Evolutionary conservation across 2,113 vertebrate species (phyloP).

Genomic region (Nibea albiflora): DNA sequence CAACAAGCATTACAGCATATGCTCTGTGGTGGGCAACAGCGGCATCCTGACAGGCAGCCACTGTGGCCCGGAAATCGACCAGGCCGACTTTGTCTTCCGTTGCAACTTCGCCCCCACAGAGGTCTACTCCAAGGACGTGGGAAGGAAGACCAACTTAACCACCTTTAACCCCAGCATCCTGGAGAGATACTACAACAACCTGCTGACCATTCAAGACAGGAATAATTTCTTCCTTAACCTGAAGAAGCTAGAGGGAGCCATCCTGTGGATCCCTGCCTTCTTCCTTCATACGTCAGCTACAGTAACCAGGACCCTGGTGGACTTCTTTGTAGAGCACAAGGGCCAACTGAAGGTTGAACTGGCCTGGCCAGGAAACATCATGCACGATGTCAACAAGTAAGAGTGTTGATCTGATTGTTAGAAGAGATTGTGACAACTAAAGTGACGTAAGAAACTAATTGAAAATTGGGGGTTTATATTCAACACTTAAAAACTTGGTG

Average conservation of each 20-base stretch:
- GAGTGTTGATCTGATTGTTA: conserved; percentile 13
- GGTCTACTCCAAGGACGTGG: conserved; percentile 94
- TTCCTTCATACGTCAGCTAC: conserved; percentile 98
- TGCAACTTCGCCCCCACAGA: conserved; percentile 99
- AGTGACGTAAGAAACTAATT: not conserved
- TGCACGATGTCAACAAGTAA: conserved; percentile 98
- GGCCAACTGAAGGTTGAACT: conserved; percentile 94
- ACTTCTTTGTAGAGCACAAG: conserved; percentile 98
- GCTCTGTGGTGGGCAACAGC: conserved; percentile 96
- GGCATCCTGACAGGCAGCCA: conserved; percentile 96
- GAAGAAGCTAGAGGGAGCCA: conserved; percentile 96
- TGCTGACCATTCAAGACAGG: conserved; percentile 97
- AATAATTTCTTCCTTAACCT: conserved; percentile 98
- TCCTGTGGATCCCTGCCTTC: conserved; percentile 98
- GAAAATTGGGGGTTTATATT: not conserved
- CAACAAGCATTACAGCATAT: conserved; percentile 94
- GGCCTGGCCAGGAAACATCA: conserved; percentile 99
- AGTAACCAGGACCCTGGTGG: conserved; percentile 95
- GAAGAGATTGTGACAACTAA: not conserved
- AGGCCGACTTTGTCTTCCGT: conserved; percentile 95
- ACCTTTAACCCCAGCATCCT: conserved; percentile 99
- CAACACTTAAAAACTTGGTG: not conserved
- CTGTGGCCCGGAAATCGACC: conserved; percentile 94
- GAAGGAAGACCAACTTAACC: conserved; percentile 95
- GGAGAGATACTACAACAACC: conserved; percentile 98